Conservation (phyloP, 2,888 invertebrate genomes). For the Andrena bucephala region DNA sequence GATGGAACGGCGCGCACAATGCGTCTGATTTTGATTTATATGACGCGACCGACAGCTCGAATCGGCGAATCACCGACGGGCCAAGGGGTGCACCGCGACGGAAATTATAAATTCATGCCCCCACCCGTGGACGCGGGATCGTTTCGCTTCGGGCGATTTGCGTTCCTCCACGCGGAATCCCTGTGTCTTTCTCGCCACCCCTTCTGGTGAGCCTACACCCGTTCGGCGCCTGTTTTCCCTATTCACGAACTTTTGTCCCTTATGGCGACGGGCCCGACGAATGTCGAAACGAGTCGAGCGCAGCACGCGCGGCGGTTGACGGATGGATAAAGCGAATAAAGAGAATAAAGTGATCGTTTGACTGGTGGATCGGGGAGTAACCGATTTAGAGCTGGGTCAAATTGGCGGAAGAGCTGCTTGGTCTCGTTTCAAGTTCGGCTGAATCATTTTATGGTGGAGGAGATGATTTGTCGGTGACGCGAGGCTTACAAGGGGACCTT, state of each 20-base stretch:
- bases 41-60: constrained; percentile 82
- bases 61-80: constrained; percentile 61
- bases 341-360: constrained; percentile 1
- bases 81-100: constrained; percentile 67
- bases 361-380: constrained; percentile 9
- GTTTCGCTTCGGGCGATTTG: constrained; percentile 77
- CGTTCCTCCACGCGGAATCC: constrained; percentile 60
- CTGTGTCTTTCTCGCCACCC: constrained; percentile 47
- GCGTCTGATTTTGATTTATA: constrained; percentile 85
- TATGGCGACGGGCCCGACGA: background rate
- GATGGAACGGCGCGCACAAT: constrained; percentile 75
- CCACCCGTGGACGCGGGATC: constrained; percentile 33
- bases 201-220: background rate
- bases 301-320: too few relatives aligned
- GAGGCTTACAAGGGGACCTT: too few relatives aligned
- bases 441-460: too few relatives aligned
- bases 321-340: too few relatives aligned
- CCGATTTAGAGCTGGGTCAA: background rate
- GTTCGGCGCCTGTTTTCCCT: background rate
- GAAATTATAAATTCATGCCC: constrained; percentile 84
- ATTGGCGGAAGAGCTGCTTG: background rate
- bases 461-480: too few relatives aligned
- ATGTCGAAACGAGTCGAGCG: constrained; percentile 2
- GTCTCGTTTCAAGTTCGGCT: constrained; percentile 4
- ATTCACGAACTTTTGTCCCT: background rate